Conservation (phyloP, 92 coral and sea anemone species). For the Micromussa lordhowensis region DNA sequence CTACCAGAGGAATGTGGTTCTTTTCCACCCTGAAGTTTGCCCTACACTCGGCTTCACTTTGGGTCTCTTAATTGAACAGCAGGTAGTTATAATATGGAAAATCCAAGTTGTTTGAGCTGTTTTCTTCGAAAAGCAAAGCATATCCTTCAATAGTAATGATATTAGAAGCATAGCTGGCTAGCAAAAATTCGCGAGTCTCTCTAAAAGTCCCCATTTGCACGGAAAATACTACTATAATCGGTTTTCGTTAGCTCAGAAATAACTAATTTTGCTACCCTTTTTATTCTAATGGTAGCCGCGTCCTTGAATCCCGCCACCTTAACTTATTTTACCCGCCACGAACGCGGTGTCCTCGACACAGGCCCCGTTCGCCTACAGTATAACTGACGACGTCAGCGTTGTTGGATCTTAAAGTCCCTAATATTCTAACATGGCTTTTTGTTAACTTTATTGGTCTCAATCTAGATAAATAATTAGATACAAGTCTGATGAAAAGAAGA, state of each 20-base stretch:
- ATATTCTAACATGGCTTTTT: too few species aligned
- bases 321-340: slow-evolving; percentile 26
- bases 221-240: not conserved
- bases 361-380: slow-evolving; percentile 13
- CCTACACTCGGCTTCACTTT: slow-evolving; percentile 56
- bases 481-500: too few species aligned
- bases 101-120: slow-evolving; percentile 47
- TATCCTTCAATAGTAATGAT: slow-evolving; percentile 49
- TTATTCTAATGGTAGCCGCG: slow-evolving; percentile 6
- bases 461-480: too few species aligned
- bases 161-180: slow-evolving; percentile 24
- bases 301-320: slow-evolving; percentile 36
- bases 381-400: slow-evolving; percentile 19
- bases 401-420: slow-evolving; percentile 42
- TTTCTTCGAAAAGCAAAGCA: slow-evolving; percentile 39
- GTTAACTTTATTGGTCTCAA: too few species aligned
- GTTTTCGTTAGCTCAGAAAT: slow-evolving; percentile 14
- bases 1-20: slow-evolving; percentile 41
- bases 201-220: slow-evolving; percentile 29
- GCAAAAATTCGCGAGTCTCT: slow-evolving; percentile 42
- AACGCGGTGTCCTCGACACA: slow-evolving; percentile 29
- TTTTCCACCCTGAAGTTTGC: slow-evolving; percentile 58
- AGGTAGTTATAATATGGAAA: slow-evolving; percentile 54
- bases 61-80: slow-evolving; percentile 22
- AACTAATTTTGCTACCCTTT: slow-evolving; percentile 11